Conservation (phyloP, 2,797 vertebrate species). For the Aphelocoma californica region DNA sequence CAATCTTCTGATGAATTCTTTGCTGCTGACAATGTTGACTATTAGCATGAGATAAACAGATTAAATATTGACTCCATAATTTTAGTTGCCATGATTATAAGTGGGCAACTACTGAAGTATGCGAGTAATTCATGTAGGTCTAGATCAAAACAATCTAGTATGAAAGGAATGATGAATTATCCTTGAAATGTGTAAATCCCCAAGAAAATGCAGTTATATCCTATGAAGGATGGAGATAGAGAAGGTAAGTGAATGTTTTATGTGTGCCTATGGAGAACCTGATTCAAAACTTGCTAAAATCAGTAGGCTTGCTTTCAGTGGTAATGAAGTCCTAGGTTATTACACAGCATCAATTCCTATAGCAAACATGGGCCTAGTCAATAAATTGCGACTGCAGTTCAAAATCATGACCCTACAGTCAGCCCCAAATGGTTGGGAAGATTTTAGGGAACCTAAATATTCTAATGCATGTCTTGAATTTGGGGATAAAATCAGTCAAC, state of each 20-base stretch:
- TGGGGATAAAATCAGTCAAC: not conserved
- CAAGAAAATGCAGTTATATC: not conserved
- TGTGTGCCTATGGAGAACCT: not conserved
- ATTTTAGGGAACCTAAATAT: not conserved
- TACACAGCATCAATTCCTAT: not conserved
- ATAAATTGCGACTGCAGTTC: not conserved
- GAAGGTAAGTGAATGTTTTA: not conserved
- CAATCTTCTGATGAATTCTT: not conserved
- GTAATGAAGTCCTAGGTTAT: not conserved
- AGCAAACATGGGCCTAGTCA: not conserved
- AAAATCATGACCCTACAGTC: not conserved
- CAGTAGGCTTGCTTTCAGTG: not conserved
- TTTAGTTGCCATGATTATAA: not conserved
- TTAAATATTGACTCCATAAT: not conserved
- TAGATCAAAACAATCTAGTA: not conserved
- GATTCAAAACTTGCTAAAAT: not conserved
- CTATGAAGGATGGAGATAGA: not conserved
- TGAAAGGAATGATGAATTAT: not conserved
- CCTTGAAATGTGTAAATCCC: not conserved
- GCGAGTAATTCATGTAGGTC: not conserved
- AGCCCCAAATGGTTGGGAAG: not conserved
- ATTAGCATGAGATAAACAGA: not conserved
- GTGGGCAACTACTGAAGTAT: not conserved
- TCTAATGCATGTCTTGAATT: not conserved
- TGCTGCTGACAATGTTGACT: not conserved